These are phyloP conservation scores for Pangasius sanitwongsei DNA, from an alignment of 2,797 vertebrate genomes.

Conservation along the genomic window DNA sequence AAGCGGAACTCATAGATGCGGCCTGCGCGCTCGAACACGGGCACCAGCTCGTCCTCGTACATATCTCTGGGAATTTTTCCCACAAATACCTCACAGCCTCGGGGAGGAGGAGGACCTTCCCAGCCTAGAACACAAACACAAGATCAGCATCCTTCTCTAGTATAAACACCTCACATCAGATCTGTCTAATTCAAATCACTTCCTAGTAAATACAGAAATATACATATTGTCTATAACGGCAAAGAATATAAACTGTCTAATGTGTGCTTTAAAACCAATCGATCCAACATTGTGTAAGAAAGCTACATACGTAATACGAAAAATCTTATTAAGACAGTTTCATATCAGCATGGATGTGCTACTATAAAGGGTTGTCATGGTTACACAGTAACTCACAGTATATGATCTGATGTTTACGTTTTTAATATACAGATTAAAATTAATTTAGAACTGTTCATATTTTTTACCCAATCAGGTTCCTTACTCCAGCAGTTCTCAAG, in stretches of 20 bases:
- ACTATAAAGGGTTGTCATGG: neutral
- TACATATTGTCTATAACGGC: neutral
- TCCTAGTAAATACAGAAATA: neutral
- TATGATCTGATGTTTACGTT: neutral
- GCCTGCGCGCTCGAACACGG: conserved; percentile 88
- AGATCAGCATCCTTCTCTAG: neutral
- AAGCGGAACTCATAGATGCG: conserved; percentile 92
- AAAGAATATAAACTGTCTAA: neutral
- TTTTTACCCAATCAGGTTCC: neutral
- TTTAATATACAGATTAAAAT: neutral
- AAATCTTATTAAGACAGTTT: neutral
- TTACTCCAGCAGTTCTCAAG: neutral
- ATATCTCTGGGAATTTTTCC: conserved; percentile 96
- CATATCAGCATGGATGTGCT: neutral
- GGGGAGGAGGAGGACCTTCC: conserved; percentile 89
- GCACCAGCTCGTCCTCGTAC: conserved; percentile 93
- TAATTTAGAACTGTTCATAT: neutral
- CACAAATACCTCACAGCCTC: conserved; percentile 95
- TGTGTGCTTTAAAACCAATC: neutral
- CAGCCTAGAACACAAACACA: conserved; percentile 77
- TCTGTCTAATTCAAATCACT: neutral
- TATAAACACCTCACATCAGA: neutral
- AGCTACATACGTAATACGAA: neutral
- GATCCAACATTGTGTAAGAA: neutral
- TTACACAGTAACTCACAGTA: neutral